Base-by-base conservation (phyloP, 2,888 invertebrate genomes). In the Drosophila neonasuta region DNA sequence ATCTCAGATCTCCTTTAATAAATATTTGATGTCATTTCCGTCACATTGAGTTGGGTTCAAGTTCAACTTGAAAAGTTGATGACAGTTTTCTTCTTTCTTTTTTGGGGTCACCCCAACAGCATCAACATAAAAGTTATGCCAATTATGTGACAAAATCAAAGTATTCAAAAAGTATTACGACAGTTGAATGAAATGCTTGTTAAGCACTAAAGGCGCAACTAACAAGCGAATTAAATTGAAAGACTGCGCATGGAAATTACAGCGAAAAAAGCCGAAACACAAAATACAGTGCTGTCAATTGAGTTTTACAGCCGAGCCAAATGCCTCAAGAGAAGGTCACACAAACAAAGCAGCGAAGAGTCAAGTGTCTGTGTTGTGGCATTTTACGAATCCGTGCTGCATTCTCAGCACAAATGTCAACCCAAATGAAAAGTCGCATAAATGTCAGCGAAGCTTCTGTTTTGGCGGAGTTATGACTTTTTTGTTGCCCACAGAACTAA, bases 391-490 rank as follows among this genome's bases (percentile, higher is more conserved):
- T 49, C 29, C 45, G 36, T 51, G 59, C 11, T 50, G 34, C 66
- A 48, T 46, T 34, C 29, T 32, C 32, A 32, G 11, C 42, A 42
- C 45, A 74, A 74, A 77, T 73, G 74, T 60, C 74, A 77, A 49
- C 34, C 29, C 66, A 50, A 82, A 69, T 72, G 61, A 52, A 48
- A 42, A 44, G 59, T 44, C 80, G 65, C 61, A 83, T 80, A 74
- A 80, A 86, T 83, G 79, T 75, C 84, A 55, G 10, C 4, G 34
- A 2, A 64, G 61, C 79, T 62, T 39, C 76, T 65, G 80, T 54
- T 54, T 61, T 39, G n/a, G 46, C 32, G 55, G 51, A 69, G 46
- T 69, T 81, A 72, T 74, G 74, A 67, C 48, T 56, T 34, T 24
- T 44, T 39, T 32, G 30, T 30, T 20, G 42, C 17, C 2, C 5